Conservation (phyloP, 2,113 vertebrate genomes). For the Lutjanus erythropterus region DNA sequence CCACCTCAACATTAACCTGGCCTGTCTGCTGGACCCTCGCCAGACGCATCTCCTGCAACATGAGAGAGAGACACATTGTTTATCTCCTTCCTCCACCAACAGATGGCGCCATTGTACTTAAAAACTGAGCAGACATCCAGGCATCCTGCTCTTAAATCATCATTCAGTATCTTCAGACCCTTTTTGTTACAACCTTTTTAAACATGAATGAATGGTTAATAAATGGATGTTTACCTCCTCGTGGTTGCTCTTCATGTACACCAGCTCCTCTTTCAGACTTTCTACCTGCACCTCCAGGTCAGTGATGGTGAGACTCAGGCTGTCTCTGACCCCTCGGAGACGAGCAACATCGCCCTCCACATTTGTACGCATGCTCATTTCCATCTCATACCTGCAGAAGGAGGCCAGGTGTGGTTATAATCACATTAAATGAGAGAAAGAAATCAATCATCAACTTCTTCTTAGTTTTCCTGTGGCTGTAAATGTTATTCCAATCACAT, state of each 20-base stretch:
- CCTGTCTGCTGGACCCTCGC: constrained; percentile 68
- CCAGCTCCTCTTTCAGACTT: constrained; percentile 79
- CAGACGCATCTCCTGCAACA: constrained; percentile 81
- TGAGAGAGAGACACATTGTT: background rate
- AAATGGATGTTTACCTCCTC: no score
- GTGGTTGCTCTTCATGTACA: constrained; percentile 79
- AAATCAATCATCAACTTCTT: background rate
- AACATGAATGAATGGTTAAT: no score
- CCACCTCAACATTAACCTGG: constrained; percentile 84
- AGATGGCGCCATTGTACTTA: constrained; percentile 27
- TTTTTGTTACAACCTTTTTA: background rate
- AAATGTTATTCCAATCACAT: background rate
- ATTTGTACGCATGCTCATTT: constrained; percentile 62
- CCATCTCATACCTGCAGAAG: constrained; percentile 82
- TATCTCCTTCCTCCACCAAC: background rate
- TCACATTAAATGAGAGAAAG: background rate
- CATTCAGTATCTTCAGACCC: background rate
- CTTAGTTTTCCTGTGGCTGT: background rate
- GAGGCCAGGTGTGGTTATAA: background rate
- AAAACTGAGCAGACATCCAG: background rate
- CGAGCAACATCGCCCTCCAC: constrained; percentile 67
- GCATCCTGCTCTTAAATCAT: background rate
- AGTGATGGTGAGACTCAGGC: constrained; percentile 64
- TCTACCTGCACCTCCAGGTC: constrained; percentile 79
- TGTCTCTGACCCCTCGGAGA: constrained; percentile 70